Evolutionary conservation across 2,797 vertebrate genomes (phyloP).

Genomic region (Pseudochaenichthys georgianus): DNA sequence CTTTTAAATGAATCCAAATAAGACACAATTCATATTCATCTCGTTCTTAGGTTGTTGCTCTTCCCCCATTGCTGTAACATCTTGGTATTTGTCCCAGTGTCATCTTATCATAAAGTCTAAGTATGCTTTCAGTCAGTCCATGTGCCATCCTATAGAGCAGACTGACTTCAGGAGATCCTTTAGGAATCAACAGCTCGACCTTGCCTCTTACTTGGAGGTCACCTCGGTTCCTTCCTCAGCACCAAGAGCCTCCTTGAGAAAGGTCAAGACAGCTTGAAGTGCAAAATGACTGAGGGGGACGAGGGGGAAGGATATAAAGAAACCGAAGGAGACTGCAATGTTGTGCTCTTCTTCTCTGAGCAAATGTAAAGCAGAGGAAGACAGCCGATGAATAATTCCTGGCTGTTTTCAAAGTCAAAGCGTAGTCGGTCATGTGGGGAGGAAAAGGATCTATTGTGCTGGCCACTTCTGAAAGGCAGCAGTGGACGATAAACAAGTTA

Average conservation of each 20-base stretch:
- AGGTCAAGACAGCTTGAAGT: constrained; percentile 74
- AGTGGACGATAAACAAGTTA: constrained; percentile 68
- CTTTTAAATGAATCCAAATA: too few species aligned
- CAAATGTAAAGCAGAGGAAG: constrained; percentile 63
- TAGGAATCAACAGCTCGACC: constrained; percentile 36
- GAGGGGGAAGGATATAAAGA: constrained; percentile 50
- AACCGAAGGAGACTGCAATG: constrained; percentile 6
- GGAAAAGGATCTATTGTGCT: constrained; percentile 49
- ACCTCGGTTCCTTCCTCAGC: background rate
- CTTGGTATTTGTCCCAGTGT: constrained; percentile 5
- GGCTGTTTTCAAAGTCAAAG: constrained; percentile 75
- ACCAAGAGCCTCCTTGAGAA: constrained; percentile 27
- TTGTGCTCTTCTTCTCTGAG: constrained; percentile 46
- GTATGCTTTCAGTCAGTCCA: background rate
- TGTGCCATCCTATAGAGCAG: background rate
- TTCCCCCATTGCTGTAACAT: background rate
- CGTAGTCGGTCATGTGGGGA: constrained; percentile 57
- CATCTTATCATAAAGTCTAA: constrained; percentile 18
- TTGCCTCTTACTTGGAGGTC: constrained; percentile 34
- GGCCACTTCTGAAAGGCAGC: constrained; percentile 57
- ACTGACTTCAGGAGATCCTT: constrained; percentile 37
- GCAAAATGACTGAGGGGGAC: constrained; percentile 60
- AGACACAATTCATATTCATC: background rate
- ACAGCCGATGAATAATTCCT: constrained; percentile 77
- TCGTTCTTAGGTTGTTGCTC: too few species aligned